These are phyloP conservation scores for Gymnoscelis rufifasciata DNA, from an alignment of 2,888 invertebrate species.

Conservation along the genomic window DNA sequence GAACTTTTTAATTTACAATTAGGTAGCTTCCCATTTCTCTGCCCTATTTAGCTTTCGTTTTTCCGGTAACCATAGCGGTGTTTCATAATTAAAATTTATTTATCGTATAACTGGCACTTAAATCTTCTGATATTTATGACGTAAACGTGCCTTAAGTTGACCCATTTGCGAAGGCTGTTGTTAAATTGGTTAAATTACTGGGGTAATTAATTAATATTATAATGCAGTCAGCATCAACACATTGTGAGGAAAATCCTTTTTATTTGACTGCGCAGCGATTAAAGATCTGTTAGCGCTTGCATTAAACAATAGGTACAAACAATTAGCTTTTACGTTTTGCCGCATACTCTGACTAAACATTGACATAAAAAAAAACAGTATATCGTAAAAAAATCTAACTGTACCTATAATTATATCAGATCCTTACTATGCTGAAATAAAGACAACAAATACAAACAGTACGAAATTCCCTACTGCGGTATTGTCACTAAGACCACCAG, in stretches of 20 bases:
- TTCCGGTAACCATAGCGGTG: constrained; percentile 64
- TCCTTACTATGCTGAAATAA: background rate
- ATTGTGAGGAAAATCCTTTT: no score
- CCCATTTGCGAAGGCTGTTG: constrained; percentile 14
- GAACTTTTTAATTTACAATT: constrained; percentile 80
- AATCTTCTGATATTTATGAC: constrained; percentile 48
- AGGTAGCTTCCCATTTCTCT: constrained; percentile 79
- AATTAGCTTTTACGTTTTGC: no score
- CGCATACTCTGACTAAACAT: no score
- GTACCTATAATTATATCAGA: no score
- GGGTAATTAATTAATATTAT: background rate
- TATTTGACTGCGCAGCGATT: no score
- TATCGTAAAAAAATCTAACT: no score
- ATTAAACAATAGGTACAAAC: no score
- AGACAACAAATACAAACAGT: background rate
- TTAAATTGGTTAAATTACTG: constrained; percentile 1
- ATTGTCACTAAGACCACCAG: no score
- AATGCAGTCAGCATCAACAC: background rate
- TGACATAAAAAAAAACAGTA: no score
- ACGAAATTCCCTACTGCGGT: background rate
- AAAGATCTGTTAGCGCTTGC: no score
- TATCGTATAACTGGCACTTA: constrained; percentile 60
- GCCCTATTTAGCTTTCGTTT: constrained; percentile 78
- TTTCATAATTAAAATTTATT: constrained; percentile 76
- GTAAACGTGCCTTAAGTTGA: constrained; percentile 27